Base-by-base conservation (phyloP, 1,140 invertebrate species). In the Micrasema minimum region DNA sequence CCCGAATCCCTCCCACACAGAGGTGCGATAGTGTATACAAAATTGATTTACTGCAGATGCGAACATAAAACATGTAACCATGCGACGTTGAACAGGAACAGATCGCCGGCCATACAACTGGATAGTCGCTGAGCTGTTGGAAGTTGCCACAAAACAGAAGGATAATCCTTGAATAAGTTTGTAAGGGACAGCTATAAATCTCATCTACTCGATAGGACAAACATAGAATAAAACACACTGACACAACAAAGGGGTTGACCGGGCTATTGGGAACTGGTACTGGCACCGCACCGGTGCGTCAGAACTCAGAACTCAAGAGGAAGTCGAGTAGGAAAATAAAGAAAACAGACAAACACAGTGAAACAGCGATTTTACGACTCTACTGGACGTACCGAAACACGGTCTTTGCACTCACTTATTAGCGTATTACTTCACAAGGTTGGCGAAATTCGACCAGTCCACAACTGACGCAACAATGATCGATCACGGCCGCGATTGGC, bases 231-330 rank as follows among this genome's bases (percentile, higher is more conserved):
- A 61, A 59, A 31, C 66, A 69, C 66, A 69, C 59, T 69, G 43
- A 45, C 55, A 69, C 53, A 61, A 69, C 66, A 69, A 69, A 69
- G 66, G 38, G 66, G 14, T 18, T 41, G 23, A 35, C 23, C 23
- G 53, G 53, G 53, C 11, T n/a, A 57, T 7, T 31, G 12, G 14
- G 9, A 57, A n/a, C n/a, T n/a, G n/a, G n/a, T n/a, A n/a, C n/a
- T n/a, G n/a, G n/a, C n/a, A n/a, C n/a, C n/a, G n/a, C n/a, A n/a
- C n/a, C n/a, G n/a, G n/a, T n/a, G n/a, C n/a, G n/a, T n/a, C n/a
- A n/a, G n/a, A n/a, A n/a, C n/a, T n/a, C n/a, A n/a, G n/a, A n/a
- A n/a, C n/a, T n/a, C n/a, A n/a, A n/a, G n/a, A n/a, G n/a, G n/a
- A n/a, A n/a, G n/a, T n/a, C n/a, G n/a, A 11, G 12, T 18, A 51